phyloP scores from a whole-genome alignment of 1,140 invertebrate genomes.

The Hyphantria cunea region DNA sequence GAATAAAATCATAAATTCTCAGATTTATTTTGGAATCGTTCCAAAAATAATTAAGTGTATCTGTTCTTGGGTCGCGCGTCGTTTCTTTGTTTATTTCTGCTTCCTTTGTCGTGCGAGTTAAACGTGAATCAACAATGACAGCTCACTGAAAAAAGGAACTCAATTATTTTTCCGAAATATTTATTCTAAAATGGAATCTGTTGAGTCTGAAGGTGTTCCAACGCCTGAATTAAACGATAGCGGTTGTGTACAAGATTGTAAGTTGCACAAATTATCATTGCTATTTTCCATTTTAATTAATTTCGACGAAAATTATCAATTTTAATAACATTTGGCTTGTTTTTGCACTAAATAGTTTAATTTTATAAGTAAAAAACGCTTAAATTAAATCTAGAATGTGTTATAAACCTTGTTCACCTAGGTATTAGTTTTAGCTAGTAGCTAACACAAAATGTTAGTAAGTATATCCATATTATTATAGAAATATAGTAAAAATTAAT shows the following conservation, averaged over 20 bases:
- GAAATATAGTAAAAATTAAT: too few species aligned
- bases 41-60: slow-evolving; percentile 37
- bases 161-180: slow-evolving; percentile 1
- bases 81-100: slow-evolving; percentile 31
- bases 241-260: slow-evolving; percentile 64
- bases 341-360: too few species aligned
- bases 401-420: too few species aligned
- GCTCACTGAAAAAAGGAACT: background rate
- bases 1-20: background rate
- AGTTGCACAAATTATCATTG: slow-evolving; percentile 19
- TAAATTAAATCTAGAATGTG: too few species aligned
- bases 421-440: too few species aligned
- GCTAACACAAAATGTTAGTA: too few species aligned
- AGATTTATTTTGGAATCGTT: slow-evolving; percentile 49
- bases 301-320: too few species aligned
- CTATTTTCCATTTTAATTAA: too few species aligned
- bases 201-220: slow-evolving; percentile 40
- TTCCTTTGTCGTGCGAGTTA: slow-evolving; percentile 55
- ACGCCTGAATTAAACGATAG: slow-evolving; percentile 59
- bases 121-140: background rate
- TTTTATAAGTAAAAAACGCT: too few species aligned
- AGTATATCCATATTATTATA: too few species aligned
- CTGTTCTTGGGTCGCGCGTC: slow-evolving; percentile 41
- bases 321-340: too few species aligned
- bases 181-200: slow-evolving; percentile 50